These are phyloP conservation scores for Acipenser transmontanus DNA, from an alignment of 2,797 vertebrate species.

Conservation along the genomic window DNA sequence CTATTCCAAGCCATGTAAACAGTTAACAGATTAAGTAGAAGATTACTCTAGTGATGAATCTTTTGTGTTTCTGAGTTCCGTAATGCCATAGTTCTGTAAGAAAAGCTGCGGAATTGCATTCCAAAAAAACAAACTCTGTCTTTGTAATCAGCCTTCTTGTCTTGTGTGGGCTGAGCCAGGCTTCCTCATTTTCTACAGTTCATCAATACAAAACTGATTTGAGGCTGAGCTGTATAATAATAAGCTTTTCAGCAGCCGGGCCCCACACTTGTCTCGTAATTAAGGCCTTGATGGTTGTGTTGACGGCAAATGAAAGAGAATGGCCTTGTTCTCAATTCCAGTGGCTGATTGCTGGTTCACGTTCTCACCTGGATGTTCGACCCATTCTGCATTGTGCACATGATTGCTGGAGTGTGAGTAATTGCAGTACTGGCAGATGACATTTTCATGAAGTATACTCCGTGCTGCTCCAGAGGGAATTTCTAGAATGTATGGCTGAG, in stretches of 20 bases:
- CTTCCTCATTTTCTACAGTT: constrained; percentile 55
- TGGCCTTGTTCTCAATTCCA: constrained; percentile 80
- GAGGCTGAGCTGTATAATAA: constrained; percentile 77
- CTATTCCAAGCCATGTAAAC: too few species aligned
- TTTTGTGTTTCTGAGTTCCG: background rate
- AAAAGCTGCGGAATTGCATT: constrained; percentile 7
- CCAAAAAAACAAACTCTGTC: constrained; percentile 23
- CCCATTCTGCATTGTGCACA: constrained; percentile 76
- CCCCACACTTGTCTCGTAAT: constrained; percentile 86
- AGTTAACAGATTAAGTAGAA: too few species aligned
- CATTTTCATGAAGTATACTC: constrained; percentile 68
- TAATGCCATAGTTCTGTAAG: background rate
- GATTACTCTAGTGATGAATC: too few species aligned
- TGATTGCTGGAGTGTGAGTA: constrained; percentile 88
- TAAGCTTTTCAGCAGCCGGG: constrained; percentile 71
- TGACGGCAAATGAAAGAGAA: constrained; percentile 86
- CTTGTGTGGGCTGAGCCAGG: constrained; percentile 35
- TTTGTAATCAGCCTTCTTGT: constrained; percentile 9
- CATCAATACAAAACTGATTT: constrained; percentile 76
- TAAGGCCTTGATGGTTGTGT: constrained; percentile 87
- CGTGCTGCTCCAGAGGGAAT: constrained; percentile 55
- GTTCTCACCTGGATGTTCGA: constrained; percentile 86
- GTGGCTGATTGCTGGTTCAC: constrained; percentile 89
- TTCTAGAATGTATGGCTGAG: constrained; percentile 52
- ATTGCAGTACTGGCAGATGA: constrained; percentile 78